phyloP scores from a whole-genome alignment of 2,797 vertebrate species.

The Rhinella marina region DNA sequence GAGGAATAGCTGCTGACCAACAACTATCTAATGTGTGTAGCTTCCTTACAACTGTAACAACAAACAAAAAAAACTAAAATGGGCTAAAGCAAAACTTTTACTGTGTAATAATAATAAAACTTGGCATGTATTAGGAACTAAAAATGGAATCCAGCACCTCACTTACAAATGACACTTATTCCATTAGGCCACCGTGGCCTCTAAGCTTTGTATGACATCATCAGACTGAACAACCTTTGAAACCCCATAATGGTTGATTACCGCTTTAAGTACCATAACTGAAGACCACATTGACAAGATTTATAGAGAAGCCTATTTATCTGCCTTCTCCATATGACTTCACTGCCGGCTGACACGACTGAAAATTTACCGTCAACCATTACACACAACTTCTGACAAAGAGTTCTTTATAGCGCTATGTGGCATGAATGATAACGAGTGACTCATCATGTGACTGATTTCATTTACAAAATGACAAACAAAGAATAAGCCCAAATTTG shows the following conservation, averaged over 20 bases:
- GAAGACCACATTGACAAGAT: slow-evolving; percentile 1
- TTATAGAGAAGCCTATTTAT: not conserved
- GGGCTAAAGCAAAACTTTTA: too few relatives aligned
- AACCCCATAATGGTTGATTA: not conserved
- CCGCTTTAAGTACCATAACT: not conserved
- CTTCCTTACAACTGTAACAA: too few relatives aligned
- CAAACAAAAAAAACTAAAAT: too few relatives aligned
- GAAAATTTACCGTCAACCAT: not conserved
- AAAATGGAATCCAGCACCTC: too few relatives aligned
- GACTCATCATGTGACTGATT: not conserved
- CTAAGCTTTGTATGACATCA: not conserved
- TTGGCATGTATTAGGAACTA: not conserved
- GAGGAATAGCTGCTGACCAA: too few relatives aligned
- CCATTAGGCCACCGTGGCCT: not conserved
- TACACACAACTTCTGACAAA: not conserved
- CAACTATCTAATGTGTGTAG: too few relatives aligned
- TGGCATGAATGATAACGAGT: not conserved
- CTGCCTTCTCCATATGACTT: not conserved
- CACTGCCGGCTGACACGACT: not conserved
- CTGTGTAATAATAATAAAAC: too few relatives aligned
- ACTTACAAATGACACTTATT: not conserved
- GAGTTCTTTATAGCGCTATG: not conserved
- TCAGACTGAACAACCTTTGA: not conserved
- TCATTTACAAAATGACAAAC: not conserved
- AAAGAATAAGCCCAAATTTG: not conserved